Conservation (phyloP, 2,888 invertebrate genomes). For the Embidobia sp. region DNA sequence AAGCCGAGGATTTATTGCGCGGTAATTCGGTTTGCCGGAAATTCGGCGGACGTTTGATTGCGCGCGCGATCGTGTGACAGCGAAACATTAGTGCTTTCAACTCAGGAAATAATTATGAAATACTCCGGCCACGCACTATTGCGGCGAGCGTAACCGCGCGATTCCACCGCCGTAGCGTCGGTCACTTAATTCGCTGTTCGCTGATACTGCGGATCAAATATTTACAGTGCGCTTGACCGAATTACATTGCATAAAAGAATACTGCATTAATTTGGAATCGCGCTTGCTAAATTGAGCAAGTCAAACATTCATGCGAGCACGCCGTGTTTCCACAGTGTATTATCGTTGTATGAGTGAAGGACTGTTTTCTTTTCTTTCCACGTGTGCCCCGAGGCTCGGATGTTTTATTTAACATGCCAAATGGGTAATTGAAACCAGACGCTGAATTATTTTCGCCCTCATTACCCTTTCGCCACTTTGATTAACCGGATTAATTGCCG, state of each 20-base stretch:
- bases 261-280: conserved; percentile 58
- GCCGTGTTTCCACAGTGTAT: conserved; percentile 25
- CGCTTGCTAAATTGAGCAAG: conserved; percentile 50
- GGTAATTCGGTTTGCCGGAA: conserved; percentile 40
- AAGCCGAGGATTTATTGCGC: conserved; percentile 40
- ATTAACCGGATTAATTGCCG: conserved; percentile 13
- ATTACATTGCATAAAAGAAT: conserved; percentile 74
- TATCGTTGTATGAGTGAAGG: conserved; percentile 38
- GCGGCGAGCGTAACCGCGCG: conserved; percentile 37
- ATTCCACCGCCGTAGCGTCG: conserved; percentile 38
- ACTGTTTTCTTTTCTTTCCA: conserved; percentile 25
- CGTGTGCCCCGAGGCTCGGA: neutral
- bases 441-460: neutral
- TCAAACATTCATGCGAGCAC: conserved; percentile 44
- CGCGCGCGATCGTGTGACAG: conserved; percentile 44
- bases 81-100: conserved; percentile 55
- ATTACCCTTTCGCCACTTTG: neutral
- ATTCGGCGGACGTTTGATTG: conserved; percentile 43
- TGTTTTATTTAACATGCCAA: conserved; percentile 23
- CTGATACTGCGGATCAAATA: conserved; percentile 71
- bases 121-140: conserved; percentile 47
- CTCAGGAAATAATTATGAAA: conserved; percentile 62
- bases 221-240: conserved; percentile 75
- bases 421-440: conserved; percentile 24
- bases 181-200: conserved; percentile 58